These are phyloP conservation scores for Gryon sp. DNA, from an alignment of 1,140 invertebrate species.

Conservation along the genomic window DNA sequence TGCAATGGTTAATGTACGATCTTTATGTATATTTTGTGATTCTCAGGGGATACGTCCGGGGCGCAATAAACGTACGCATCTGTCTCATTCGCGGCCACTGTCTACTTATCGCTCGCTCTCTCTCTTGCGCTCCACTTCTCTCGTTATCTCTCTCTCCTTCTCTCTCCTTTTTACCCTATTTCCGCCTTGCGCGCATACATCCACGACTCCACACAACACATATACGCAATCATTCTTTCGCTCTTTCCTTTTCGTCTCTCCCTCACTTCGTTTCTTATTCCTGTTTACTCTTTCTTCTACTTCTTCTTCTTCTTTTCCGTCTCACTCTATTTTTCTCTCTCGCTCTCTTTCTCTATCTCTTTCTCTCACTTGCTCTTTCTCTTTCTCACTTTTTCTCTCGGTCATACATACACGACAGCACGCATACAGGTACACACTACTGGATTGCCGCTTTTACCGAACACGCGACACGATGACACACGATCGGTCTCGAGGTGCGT, in stretches of 20 bases:
- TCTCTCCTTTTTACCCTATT: constrained; percentile 59
- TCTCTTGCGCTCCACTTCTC: constrained; percentile 56
- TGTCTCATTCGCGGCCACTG: constrained; percentile 21
- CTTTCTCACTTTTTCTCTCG: constrained; percentile 27
- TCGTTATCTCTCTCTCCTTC: constrained; percentile 40
- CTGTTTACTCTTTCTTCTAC: background rate
- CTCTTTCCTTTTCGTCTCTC: constrained; percentile 4
- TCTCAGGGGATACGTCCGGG: constrained; percentile 59
- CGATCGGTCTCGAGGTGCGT: constrained; percentile 53
- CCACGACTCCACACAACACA: constrained; percentile 11
- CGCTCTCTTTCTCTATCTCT: background rate
- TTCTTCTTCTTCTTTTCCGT: constrained; percentile 10
- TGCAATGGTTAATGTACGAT: constrained; percentile 24
- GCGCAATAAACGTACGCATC: constrained; percentile 52
- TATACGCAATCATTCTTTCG: constrained; percentile 1
- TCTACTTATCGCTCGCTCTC: constrained; percentile 21
- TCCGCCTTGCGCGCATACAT: constrained; percentile 48
- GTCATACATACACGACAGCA: constrained; percentile 32
- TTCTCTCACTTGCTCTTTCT: constrained; percentile 7
- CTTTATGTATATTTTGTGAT: constrained; percentile 42
- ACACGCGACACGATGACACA: constrained; percentile 63
- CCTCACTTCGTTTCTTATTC: constrained; percentile 1
- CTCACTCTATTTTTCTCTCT: constrained; percentile 6
- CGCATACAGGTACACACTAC: constrained; percentile 46
- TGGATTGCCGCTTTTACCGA: constrained; percentile 57